Evolutionary conservation across 1,140 invertebrate species (phyloP), one percentile per base, ranked within the genome.

Genomic region (Carposina sasakii): DNA sequence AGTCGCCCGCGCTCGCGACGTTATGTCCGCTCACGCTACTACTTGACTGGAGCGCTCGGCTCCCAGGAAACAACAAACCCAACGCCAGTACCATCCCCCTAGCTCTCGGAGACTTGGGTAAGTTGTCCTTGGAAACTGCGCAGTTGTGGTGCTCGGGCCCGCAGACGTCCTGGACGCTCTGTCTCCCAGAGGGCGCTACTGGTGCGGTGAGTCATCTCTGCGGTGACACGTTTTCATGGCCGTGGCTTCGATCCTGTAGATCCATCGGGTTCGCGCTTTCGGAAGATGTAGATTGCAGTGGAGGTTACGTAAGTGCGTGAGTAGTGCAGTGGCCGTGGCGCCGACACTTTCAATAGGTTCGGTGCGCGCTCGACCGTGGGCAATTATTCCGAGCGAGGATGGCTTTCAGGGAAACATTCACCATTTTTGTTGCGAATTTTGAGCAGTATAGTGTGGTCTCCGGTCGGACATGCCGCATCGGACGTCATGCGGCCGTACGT

Each of bases 321-420:
- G 9, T 60, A 63, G 70, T 76, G 76, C 74, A 79, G 67, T 66
- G 66, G 69, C 67, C 62, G 69, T 66, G 68, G 67, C 58, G 66
- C 53, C 66, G 63, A 59, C 60, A 74, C 76, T 77, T 83, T 83
- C 76, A 65, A 73, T 37, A 20, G 9, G 3, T 17, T 17, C 23
- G 47, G 67, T 63, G 75, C 61, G 69, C 76, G 70, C 63, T 67
- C 72, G 67, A 73, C 63, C 71, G 71, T 60, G 56, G 50, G 60
- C 61, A 64, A 70, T 68, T 69, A 73, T 69, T 40, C 66, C 67
- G 71, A 73, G 71, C 75, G 69, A 74, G 63, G 67, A 76, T 66
- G 63, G 64, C 60, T 78, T 81, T 76, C 71, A 78, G 71, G 70
- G 69, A 73, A 72, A 78, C 76, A 77, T 77, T 83, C 76, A 81